Evolutionary conservation across 2,888 invertebrate species (phyloP).

Genomic region (Uropetala carovei): DNA sequence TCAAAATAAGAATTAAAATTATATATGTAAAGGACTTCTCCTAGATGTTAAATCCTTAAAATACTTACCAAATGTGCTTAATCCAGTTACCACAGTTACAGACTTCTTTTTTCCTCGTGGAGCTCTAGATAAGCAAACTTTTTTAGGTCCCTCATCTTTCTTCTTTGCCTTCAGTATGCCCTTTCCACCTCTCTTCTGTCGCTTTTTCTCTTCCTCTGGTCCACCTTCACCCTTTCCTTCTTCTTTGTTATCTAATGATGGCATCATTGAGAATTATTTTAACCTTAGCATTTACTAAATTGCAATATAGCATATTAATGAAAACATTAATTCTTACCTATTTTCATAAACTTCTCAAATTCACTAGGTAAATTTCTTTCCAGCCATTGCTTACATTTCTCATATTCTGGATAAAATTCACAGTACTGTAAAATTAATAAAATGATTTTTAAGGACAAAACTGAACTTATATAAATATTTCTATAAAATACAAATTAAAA

Average conservation of each 20-base stretch:
- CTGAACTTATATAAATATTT: too few species aligned
- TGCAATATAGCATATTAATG: conserved; percentile 26
- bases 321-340: conserved; percentile 76
- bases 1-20: too few species aligned
- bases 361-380: conserved; percentile 95
- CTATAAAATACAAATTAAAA: too few species aligned
- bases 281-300: conserved; percentile 53
- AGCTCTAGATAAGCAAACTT: conserved; percentile 90
- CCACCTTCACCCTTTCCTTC: conserved; percentile 81
- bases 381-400: conserved; percentile 97
- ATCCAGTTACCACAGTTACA: conserved; percentile 97
- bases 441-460: neutral
- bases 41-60: neutral
- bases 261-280: conserved; percentile 39
- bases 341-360: conserved; percentile 89
- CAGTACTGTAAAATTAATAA: conserved; percentile 84
- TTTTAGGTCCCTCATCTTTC: conserved; percentile 92
- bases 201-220: conserved; percentile 94
- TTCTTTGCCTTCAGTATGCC: conserved; percentile 97
- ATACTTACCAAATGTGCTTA: conserved; percentile 91
- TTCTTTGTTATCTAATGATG: conserved; percentile 71
- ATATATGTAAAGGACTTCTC: neutral
- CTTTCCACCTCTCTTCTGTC: conserved; percentile 98
- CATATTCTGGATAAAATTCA: conserved; percentile 98
- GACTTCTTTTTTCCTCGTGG: conserved; percentile 99